Evolutionary conservation across 2,888 invertebrate genomes (phyloP).

Genomic region (Venustoraphidia nigricollis): DNA sequence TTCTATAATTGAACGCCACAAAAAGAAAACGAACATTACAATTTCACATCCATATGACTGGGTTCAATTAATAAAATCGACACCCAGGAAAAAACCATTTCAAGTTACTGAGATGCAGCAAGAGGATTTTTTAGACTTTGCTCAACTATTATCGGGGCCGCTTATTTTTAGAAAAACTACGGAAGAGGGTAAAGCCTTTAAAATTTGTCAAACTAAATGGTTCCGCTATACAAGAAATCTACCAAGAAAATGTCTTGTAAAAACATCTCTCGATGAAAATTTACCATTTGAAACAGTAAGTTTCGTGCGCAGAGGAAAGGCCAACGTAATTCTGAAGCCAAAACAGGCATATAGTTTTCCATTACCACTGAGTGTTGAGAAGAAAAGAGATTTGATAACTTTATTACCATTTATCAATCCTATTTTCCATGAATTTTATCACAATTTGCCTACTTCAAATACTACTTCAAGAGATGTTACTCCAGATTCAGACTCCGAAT

Average conservation of each 20-base stretch:
- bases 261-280: constrained; percentile 3
- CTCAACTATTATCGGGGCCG: not conserved
- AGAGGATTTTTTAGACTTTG: constrained; percentile 2
- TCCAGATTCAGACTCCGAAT: too few relatives aligned
- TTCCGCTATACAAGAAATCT: constrained; percentile 3
- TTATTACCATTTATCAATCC: too few relatives aligned
- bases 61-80: constrained; percentile 3
- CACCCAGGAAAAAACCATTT: constrained; percentile 1
- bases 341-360: not conserved
- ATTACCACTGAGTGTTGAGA: too few relatives aligned
- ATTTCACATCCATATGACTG: constrained; percentile 2
- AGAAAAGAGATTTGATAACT: too few relatives aligned
- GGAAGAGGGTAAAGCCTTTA: not conserved
- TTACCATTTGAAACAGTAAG: constrained; percentile 1
- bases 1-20: constrained; percentile 11
- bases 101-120: not conserved
- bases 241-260: constrained; percentile 5
- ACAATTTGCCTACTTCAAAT: too few relatives aligned
- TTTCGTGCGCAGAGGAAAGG: not conserved
- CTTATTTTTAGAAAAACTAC: constrained; percentile 2
- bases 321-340: not conserved
- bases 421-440: too few relatives aligned
- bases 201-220: constrained; percentile 1
- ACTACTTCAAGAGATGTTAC: too few relatives aligned
- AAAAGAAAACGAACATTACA: constrained; percentile 2